Base-by-base conservation (phyloP, 2,888 invertebrate genomes). In the Amphimallon solstitiale region DNA sequence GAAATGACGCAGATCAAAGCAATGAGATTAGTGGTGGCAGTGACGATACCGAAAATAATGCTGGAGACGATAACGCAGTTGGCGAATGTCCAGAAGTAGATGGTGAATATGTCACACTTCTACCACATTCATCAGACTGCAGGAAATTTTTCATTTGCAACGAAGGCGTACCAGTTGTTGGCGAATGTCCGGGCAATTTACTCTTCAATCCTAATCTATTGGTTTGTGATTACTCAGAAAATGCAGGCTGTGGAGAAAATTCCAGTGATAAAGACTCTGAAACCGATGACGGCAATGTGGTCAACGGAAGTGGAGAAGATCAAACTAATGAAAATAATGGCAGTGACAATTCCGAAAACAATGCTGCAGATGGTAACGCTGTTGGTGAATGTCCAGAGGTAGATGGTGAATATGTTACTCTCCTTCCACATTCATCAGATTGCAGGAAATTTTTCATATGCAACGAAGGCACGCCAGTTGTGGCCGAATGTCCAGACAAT, bases 201-300 rank as follows among this genome's bases (percentile, higher is more conserved):
- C 66, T 74, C 10, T 77, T 75, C 63, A 76, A 75, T 63, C 38
- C 63, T 1, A 51, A 63, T 12, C 68, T 70, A 21, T 67, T 69
- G 29, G 71, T 73, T 51, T 77, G 77, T 63, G 76, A 76, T 59
- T 68, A 70, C 59, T 72, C 68, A 17, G 72, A 71, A 21, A 71
- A 72, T 38, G 75, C 75, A 6, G 52, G 48, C 5, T 74, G 73
- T 45, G 23, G 19, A 49, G 35, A 7, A 12, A 21, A 12, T 5
- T 17, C 29, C 14, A 35, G 38, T 40, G 40, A 15, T 6, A 40
- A n/a, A 9, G 12, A 40, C 12, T n/a, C 9, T 40, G 40, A 40
- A n/a, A n/a, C 40, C 1, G 37, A 48, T 38, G 34, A 17, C 23
- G 59, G 21, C 10, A 35, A 38, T 21, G 21, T 9, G 12, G 14